Evolutionary conservation across 2,888 invertebrate species (phyloP).

Genomic region (Drosophila mulleri): DNA sequence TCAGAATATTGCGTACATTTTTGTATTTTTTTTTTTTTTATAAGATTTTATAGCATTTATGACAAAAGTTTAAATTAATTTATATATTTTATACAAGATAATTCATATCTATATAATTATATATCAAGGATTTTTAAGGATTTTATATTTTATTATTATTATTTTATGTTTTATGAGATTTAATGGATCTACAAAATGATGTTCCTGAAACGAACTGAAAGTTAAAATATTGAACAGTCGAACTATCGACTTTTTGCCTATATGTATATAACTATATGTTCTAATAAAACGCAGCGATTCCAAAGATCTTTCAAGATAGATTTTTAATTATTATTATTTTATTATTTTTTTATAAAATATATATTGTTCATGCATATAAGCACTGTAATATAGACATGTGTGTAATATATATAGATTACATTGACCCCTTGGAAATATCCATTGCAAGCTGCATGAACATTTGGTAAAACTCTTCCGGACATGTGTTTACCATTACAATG

Average conservation of each 20-base stretch:
- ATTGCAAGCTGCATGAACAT: slow-evolving; percentile 1
- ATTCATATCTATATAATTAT: not conserved
- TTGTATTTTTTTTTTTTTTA: too few species aligned
- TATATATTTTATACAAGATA: not conserved
- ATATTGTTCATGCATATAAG: not conserved
- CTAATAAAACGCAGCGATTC: too few species aligned
- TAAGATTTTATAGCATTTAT: not conserved
- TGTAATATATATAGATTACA: not conserved
- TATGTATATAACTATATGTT: too few species aligned
- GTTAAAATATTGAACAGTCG: not conserved
- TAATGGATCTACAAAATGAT: not conserved
- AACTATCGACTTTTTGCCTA: too few species aligned
- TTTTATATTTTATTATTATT: too few species aligned
- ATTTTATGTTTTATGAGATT: too few species aligned
- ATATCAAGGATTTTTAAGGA: too few species aligned
- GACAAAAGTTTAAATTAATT: not conserved
- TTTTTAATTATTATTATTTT: not conserved
- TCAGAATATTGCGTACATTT: too few species aligned
- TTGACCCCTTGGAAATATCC: not conserved
- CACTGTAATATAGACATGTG: not conserved
- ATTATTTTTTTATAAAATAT: too few species aligned
- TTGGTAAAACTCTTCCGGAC: slow-evolving; percentile 4
- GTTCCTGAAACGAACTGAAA: not conserved
- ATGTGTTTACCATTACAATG: slow-evolving; percentile 29
- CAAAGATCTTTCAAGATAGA: not conserved